Base-by-base conservation (phyloP, 2,797 vertebrate species). In the Lerista edwardsae region DNA sequence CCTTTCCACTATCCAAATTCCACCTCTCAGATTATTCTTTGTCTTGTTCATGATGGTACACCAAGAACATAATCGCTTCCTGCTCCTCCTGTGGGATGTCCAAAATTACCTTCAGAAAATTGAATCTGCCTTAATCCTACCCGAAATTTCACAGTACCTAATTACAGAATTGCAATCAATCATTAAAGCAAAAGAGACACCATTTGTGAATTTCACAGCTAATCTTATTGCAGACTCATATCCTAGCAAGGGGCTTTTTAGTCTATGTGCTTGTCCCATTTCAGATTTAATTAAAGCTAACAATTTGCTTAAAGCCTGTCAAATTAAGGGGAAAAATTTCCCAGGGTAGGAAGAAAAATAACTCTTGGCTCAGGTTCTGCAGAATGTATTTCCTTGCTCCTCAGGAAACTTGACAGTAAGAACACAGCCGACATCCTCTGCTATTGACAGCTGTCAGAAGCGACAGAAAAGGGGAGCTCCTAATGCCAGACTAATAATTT, bases 241-340 rank as follows among this genome's bases (percentile, higher is more conserved):
- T 77, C 55, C 72, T 55, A 83, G 59, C 89, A 89, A 89, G 77
- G 34, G 75, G 4, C n/a, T 84, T 82, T 83, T 89, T 83, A 90
- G 36, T 79, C 76, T 90, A 75, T 84, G n/a, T 25, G 64, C 93
- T 92, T 93, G 85, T 89, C 91, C 86, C 87, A 86, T 84, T 93
- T 90, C 86, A 91, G 79, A 92, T 85, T 90, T 92, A 90, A 92
- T 89, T 94, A 93, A 92, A 91, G 84, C 64, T 86, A 93, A 88
- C 79, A 80, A 89, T 92, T 93, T 90, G 75, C 88, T 95, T 93
- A 86, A 94, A 92, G 85, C 79, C 84, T 92, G 92, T 89, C 90
- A 93, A 90, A 87, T 87, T 83, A 90, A 29, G 69, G 80, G 87
- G 90, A 88, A 74, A 82, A 77, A 88, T 92, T 93, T 86, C 79